Evolutionary conservation across 2,888 invertebrate genomes (phyloP), one percentile per base, ranked within the genome.

Genomic region (Lycaena phlaeas): DNA sequence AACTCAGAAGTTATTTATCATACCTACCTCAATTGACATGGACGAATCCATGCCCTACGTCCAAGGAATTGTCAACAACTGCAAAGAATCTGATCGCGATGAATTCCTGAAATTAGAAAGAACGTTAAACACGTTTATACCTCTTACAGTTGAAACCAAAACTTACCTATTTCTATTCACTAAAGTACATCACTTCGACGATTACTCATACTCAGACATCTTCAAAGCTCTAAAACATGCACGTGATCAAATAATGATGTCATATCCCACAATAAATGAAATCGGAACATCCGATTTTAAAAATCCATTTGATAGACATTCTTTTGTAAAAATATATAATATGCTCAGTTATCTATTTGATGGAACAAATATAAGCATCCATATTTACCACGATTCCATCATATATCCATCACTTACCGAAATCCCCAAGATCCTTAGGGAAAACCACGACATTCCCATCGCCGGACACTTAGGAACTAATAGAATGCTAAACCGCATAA

Each of bases 11-110:
- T 18, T 36, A 14, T 15, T 48, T 5, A 1, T 51, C 28, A 38
- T 52, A 10, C 56, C 57, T 11, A 48, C 50, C 1, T 57, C 53
- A 1, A 44, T 57, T 14, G 56, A 54, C 27, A 22, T 56, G 4
- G 56, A 57, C 14, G 53, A 59, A 18, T 49, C 55, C 4, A 55
- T 45, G 9, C 52, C 50, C 1, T 49, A 53, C 34, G 9, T 53
- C 9, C 22, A 49, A 40, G 47, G 50, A 42, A 40, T 52, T 4
- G n/a, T n/a, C n/a, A n/a, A n/a, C n/a, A n/a, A n/a, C n/a, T n/a
- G n/a, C n/a, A n/a, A n/a, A n/a, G n/a, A n/a, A n/a, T n/a, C n/a
- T n/a, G n/a, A n/a, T n/a, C n/a, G n/a, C n/a, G n/a, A n/a, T n/a
- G n/a, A n/a, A n/a, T n/a, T n/a, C n/a, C n/a, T n/a, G n/a, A n/a